Evolutionary conservation across 2,797 vertebrate genomes (phyloP).

Genomic region (Setipinna tenuifilis): DNA sequence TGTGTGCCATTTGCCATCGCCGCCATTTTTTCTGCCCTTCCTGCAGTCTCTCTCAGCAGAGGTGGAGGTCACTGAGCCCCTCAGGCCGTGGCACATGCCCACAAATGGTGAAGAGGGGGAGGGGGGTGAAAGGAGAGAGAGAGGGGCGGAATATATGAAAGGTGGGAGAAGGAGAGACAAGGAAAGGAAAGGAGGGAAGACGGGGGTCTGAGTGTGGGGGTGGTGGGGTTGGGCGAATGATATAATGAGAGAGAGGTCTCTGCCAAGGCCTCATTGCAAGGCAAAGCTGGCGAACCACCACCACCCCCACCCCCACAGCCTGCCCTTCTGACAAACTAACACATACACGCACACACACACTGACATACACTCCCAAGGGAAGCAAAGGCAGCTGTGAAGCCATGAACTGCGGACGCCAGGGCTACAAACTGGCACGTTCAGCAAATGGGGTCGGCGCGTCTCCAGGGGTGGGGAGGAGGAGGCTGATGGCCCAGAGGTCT

Average conservation of each 20-base stretch:
- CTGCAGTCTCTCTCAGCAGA: slow-evolving; percentile 3
- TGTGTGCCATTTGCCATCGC: background rate
- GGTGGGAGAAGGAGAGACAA: background rate
- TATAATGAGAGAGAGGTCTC: background rate
- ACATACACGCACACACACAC: too few species aligned
- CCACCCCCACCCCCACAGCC: too few species aligned
- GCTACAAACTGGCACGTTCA: background rate
- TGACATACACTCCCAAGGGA: background rate
- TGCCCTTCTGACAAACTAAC: too few species aligned
- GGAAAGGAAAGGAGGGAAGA: background rate
- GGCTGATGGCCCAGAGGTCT: background rate
- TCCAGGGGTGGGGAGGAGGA: background rate
- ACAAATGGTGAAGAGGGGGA: background rate
- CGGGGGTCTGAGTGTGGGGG: too few species aligned
- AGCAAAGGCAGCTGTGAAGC: background rate
- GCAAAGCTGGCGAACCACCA: background rate
- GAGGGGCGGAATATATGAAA: background rate
- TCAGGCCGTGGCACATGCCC: slow-evolving; percentile 1
- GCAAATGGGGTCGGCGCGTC: background rate
- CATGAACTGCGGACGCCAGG: background rate
- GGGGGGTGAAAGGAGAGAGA: background rate
- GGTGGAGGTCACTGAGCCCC: slow-evolving; percentile 6
- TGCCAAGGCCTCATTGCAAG: slow-evolving; percentile 11
- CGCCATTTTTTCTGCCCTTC: background rate
- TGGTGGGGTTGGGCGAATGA: too few species aligned